Base-by-base conservation (phyloP, 2,888 invertebrate genomes). In the Acleris holmiana region DNA sequence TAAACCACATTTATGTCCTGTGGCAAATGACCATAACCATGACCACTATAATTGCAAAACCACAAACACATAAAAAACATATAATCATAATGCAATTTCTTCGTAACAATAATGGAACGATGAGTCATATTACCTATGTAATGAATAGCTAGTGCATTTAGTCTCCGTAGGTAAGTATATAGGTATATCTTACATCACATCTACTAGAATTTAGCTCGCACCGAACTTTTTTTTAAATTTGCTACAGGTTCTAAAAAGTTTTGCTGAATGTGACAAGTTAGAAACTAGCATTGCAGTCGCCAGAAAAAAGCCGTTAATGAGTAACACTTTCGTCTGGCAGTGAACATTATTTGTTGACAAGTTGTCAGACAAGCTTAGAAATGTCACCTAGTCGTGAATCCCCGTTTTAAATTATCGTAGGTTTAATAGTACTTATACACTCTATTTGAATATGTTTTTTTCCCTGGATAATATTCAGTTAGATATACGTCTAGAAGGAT, bases 301-400 rank as follows among this genome's bases (percentile, higher is more conserved):
- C 57, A 58, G 53, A 47, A 35, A 51, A 41, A 35, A 51, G 51
- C 17, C 47, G 29, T 44, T 63, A 63, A 57, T 57, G 19, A 63
- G 57, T 21, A 8, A 63, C 57, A 63, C 57, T 57, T 63, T 35
- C 62, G 17, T n/a, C 5, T 17, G 29, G 29, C 25, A 62, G 35
- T 63, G 47, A 57, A 63, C 57, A 35, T 44, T 21, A 53, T 53
- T 57, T 58, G 19, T 17, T 18, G 21, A 50, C 44, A 55, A 46
- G 19, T 46, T 17, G 49, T 29, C 23, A 48, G 17, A 25, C 40
- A 35, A 25, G 18, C 25, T 35, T 19, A 25, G 35, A 49, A 21
- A 58, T 49, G 40, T 19, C 47, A 18, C 15, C 8, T 35, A 47
- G 8, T 44, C 25, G 35, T 6, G 5, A 47, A 35, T n/a, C 15